Percentiles rank a stretch among this genome's conserved stretches.
Conservation (phyloP, 2,888 invertebrate species). For the Pilophorus perplexus region DNA sequence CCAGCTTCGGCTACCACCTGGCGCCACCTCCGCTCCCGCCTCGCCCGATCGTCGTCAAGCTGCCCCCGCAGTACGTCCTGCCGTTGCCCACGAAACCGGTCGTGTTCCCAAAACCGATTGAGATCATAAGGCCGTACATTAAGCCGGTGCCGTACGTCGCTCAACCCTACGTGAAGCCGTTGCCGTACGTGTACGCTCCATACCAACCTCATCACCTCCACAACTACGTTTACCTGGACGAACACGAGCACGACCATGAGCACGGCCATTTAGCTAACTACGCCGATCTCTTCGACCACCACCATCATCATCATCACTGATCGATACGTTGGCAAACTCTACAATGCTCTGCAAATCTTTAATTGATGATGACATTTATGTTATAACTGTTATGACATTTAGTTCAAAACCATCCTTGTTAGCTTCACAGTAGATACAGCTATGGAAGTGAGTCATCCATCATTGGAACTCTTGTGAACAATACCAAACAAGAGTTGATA, state of each 20-base stretch:
- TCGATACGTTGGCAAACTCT: not conserved
- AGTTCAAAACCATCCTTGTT: too few relatives aligned
- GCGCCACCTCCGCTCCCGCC: slow-evolving; percentile 14
- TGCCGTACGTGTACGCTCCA: slow-evolving; percentile 5
- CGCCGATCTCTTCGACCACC: not conserved
- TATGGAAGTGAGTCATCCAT: too few relatives aligned
- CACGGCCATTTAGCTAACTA: slow-evolving; percentile 4
- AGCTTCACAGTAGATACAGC: too few relatives aligned
- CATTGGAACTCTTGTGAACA: too few relatives aligned
- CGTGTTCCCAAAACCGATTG: slow-evolving; percentile 7
- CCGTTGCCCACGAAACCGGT: not conserved
- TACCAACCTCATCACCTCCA: not conserved
- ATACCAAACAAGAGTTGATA: too few relatives aligned
- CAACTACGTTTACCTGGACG: not conserved
- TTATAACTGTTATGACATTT: not conserved
- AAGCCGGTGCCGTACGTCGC: not conserved
- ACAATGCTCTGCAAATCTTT: not conserved
- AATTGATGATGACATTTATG: not conserved
- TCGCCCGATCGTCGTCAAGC: slow-evolving; percentile 23
- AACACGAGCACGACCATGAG: slow-evolving; percentile 5
- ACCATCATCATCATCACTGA: not conserved
- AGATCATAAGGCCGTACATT: not conserved
- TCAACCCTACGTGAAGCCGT: not conserved
- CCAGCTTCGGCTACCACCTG: slow-evolving; percentile 40
- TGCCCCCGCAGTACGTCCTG: slow-evolving; percentile 21